These are phyloP conservation scores for Scelioninae gen. 1 DNA, from an alignment of 2,888 invertebrate species.

Conservation along the genomic window DNA sequence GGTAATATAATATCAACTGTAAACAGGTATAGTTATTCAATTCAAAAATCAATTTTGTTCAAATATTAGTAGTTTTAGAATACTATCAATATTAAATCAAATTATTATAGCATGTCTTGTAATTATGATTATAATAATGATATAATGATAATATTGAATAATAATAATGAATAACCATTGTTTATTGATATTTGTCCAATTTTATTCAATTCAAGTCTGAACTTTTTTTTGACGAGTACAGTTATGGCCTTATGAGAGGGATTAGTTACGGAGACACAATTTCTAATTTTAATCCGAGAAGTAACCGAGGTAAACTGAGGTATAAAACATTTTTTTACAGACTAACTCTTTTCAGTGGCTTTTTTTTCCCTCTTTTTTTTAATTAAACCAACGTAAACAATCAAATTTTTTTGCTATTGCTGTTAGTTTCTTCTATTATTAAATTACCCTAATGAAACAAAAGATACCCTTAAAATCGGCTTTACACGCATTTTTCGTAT, in stretches of 20 bases:
- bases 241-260: constrained; percentile 46
- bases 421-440: too few relatives aligned
- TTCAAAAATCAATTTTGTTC: constrained; percentile 44
- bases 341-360: constrained; percentile 49
- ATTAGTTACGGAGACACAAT: constrained; percentile 46
- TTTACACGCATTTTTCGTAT: too few relatives aligned
- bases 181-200: constrained; percentile 1
- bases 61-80: constrained; percentile 51
- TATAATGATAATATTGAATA: background rate
- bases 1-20: constrained; percentile 43
- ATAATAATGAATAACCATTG: background rate
- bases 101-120: constrained; percentile 51
- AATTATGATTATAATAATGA: constrained; percentile 16
- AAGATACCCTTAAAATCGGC: too few relatives aligned
- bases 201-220: constrained; percentile 33
- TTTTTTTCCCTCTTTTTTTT: constrained; percentile 12
- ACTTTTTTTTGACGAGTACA: constrained; percentile 32
- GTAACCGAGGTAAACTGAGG: constrained; percentile 50
- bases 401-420: too few relatives aligned
- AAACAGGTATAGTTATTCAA: constrained; percentile 60
- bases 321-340: constrained; percentile 54
- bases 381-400: too few relatives aligned
- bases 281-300: constrained; percentile 44
- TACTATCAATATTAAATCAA: constrained; percentile 36
- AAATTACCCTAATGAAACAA: too few relatives aligned